Conservation (phyloP, 2,797 vertebrate species). For the Salarias fasciatus region DNA sequence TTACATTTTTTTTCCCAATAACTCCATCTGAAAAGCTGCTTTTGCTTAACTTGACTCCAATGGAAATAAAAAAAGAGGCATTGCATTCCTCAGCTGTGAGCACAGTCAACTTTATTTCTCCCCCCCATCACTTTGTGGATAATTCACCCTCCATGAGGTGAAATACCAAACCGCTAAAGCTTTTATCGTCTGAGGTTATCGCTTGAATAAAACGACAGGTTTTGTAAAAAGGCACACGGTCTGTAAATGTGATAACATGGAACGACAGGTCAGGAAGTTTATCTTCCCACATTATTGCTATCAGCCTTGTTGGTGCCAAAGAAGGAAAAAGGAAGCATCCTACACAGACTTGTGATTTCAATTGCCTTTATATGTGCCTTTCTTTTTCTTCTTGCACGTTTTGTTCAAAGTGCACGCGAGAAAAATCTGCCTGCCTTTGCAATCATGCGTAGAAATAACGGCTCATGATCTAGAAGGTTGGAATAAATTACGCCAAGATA, state of each 20-base stretch:
- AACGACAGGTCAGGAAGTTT: conserved; percentile 42
- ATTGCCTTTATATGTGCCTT: neutral
- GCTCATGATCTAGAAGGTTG: conserved; percentile 32
- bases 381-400: neutral
- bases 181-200: conserved; percentile 41
- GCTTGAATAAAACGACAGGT: conserved; percentile 16
- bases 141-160: conserved; percentile 8
- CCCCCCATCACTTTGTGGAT: neutral
- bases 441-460: conserved; percentile 30
- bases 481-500: conserved; percentile 44
- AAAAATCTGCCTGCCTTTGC: conserved; percentile 1
- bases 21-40: neutral
- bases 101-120: neutral
- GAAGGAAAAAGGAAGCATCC: conserved; percentile 6
- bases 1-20: too few species aligned
- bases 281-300: conserved; percentile 32
- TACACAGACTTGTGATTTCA: neutral
- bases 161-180: conserved; percentile 11
- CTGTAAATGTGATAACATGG: conserved; percentile 39
- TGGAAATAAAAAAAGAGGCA: conserved; percentile 4
- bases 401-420: conserved; percentile 9
- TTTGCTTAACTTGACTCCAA: neutral
- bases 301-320: conserved; percentile 30
- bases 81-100: conserved; percentile 2
- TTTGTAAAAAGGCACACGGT: conserved; percentile 10